These are phyloP conservation scores for Gouania willdenowi DNA, from an alignment of 2,797 vertebrate genomes.

Conservation along the genomic window DNA sequence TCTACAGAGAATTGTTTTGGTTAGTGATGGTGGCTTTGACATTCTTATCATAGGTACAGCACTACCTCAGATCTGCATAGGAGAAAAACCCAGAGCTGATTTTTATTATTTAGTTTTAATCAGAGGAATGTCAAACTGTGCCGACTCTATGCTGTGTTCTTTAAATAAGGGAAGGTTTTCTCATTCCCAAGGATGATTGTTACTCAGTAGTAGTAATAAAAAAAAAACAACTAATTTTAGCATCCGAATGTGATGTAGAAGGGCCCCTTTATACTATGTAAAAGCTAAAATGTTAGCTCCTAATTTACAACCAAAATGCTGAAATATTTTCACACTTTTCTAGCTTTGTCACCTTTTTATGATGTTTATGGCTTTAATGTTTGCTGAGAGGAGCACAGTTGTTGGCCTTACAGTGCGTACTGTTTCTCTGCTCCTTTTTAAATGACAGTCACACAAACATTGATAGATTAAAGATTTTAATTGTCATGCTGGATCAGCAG, in stretches of 20 bases:
- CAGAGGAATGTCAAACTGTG: constrained; percentile 48
- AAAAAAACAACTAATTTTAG: constrained; percentile 17
- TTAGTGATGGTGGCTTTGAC: constrained; percentile 44
- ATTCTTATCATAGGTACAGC: constrained; percentile 58
- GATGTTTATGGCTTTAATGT: constrained; percentile 65
- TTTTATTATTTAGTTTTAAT: constrained; percentile 51
- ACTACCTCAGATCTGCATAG: constrained; percentile 67
- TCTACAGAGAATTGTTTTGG: constrained; percentile 32
- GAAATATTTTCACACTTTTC: constrained; percentile 66
- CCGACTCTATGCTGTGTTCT: constrained; percentile 55
- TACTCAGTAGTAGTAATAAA: neutral
- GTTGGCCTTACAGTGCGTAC: constrained; percentile 23
- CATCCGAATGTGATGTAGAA: constrained; percentile 22
- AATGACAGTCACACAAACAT: constrained; percentile 20
- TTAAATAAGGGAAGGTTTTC: constrained; percentile 30
- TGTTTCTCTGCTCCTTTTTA: constrained; percentile 5
- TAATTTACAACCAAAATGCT: constrained; percentile 67
- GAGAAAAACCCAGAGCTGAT: constrained; percentile 50
- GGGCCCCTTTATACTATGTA: constrained; percentile 46
- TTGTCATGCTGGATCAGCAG: constrained; percentile 21
- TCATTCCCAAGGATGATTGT: constrained; percentile 16
- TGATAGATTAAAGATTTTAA: constrained; percentile 11
- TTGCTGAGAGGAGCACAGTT: constrained; percentile 39
- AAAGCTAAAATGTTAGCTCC: constrained; percentile 31
- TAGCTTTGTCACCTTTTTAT: constrained; percentile 57